Conservation (phyloP, 2,797 vertebrate species). For the Margarornis squamiger region DNA sequence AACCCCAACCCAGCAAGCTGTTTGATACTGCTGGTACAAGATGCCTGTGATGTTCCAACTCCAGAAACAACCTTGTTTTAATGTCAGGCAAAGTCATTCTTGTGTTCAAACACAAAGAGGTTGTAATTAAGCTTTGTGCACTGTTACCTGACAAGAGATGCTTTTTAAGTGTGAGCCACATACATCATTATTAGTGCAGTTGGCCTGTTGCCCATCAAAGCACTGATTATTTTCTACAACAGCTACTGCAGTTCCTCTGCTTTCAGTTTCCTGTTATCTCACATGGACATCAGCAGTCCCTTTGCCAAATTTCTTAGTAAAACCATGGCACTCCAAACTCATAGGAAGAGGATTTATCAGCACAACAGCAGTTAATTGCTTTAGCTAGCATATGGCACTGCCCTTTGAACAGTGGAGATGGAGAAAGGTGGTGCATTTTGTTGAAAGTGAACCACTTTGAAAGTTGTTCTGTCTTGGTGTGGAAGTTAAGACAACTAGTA, state of each 20-base stretch:
- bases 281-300: constrained; percentile 1
- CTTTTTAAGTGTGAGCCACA: neutral
- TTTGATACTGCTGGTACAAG: neutral
- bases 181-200: constrained; percentile 23
- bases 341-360: constrained; percentile 39
- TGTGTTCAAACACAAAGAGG: neutral
- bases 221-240: constrained; percentile 18
- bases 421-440: neutral
- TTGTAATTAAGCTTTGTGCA: constrained; percentile 12
- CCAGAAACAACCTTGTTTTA: neutral
- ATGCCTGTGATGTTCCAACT: neutral
- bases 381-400: constrained; percentile 3
- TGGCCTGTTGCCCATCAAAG: constrained; percentile 46
- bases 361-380: constrained; percentile 35
- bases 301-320: constrained; percentile 46
- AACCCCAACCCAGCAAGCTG: neutral
- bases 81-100: neutral
- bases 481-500: neutral
- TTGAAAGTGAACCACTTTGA: neutral
- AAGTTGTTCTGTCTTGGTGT: neutral
- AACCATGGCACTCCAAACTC: neutral
- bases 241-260: constrained; percentile 31
- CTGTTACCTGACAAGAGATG: constrained; percentile 5
- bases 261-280: constrained; percentile 40
- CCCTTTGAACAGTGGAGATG: constrained; percentile 4